phyloP scores from a whole-genome alignment of 2,797 vertebrate species.

The Potorous gilbertii region DNA sequence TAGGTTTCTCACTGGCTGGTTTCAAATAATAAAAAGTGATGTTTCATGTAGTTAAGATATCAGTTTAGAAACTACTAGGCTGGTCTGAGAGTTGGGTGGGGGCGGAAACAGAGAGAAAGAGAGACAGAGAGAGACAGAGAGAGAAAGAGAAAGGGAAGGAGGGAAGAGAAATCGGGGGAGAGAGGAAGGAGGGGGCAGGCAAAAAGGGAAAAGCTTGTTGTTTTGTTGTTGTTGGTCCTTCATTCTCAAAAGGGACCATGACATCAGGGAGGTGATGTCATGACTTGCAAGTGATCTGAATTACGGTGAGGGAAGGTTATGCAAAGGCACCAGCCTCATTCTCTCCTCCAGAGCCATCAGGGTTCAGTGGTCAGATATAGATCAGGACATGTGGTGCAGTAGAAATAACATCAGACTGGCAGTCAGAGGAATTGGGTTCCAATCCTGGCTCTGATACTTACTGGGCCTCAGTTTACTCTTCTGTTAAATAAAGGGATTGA shows the following conservation, averaged over 20 bases:
- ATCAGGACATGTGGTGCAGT: not conserved
- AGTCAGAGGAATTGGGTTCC: not conserved
- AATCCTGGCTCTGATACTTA: not conserved
- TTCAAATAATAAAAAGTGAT: not conserved
- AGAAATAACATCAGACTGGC: not conserved
- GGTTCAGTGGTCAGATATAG: too few species aligned
- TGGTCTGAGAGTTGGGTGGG: not conserved
- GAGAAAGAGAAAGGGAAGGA: too few species aligned
- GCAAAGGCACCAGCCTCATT: too few species aligned
- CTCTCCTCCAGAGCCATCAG: too few species aligned
- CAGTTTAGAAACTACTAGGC: not conserved
- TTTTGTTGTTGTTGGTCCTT: too few species aligned
- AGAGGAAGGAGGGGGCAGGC: not conserved
- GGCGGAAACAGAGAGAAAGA: not conserved
- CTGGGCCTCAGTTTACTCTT: not conserved
- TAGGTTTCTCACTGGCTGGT: not conserved
- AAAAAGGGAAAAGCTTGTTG: not conserved
- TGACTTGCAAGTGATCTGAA: too few species aligned
- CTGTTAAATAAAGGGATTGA: not conserved
- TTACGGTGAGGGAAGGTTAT: too few species aligned
- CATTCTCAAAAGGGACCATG: too few species aligned
- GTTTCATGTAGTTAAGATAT: not conserved
- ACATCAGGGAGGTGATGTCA: too few species aligned
- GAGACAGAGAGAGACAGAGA: accelerated
- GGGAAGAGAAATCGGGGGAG: too few species aligned